A percentile compares a stretch with the other conserved stretches of the same genome.
Conservation (phyloP, 2,888 invertebrate genomes). For the Thereva unica region DNA sequence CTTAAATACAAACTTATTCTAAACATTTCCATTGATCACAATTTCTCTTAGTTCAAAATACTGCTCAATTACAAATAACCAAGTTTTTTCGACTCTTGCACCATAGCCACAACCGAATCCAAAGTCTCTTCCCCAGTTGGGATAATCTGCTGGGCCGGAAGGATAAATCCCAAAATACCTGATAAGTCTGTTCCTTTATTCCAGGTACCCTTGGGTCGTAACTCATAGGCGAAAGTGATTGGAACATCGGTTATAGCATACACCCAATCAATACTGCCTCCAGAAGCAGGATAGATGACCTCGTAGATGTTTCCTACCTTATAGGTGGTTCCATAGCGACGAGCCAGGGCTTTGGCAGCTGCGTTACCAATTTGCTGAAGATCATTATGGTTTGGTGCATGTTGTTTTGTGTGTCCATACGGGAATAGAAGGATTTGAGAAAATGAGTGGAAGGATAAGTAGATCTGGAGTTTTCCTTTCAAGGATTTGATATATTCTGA, state of each 20-base stretch:
- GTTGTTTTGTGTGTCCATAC: slow-evolving; percentile 67
- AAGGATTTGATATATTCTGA: slow-evolving; percentile 63
- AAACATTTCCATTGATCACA: too few species aligned
- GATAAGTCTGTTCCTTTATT: slow-evolving; percentile 58
- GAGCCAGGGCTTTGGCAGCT: slow-evolving; percentile 56
- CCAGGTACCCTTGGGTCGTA: slow-evolving; percentile 55
- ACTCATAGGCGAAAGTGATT: slow-evolving; percentile 70
- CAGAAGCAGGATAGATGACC: slow-evolving; percentile 65
- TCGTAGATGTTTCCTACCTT: slow-evolving; percentile 65
- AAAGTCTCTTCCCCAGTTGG: slow-evolving; percentile 68
- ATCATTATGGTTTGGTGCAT: slow-evolving; percentile 62
- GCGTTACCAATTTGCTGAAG: slow-evolving; percentile 55
- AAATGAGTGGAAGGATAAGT: slow-evolving; percentile 76
- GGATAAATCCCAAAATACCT: slow-evolving; percentile 62
- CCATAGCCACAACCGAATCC: slow-evolving; percentile 60
- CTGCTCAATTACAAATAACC: too few species aligned
- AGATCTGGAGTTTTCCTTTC: slow-evolving; percentile 63
- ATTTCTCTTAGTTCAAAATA: too few species aligned
- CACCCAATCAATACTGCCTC: slow-evolving; percentile 75
- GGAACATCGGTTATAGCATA: slow-evolving; percentile 69
- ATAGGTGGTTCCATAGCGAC: slow-evolving; percentile 65
- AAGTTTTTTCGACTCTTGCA: slow-evolving; percentile 55
- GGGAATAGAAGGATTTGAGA: slow-evolving; percentile 73
- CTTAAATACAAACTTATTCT: too few species aligned
- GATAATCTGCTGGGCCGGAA: slow-evolving; percentile 67